Conservation (phyloP, 2,797 vertebrate species). For the Halcyon badia region DNA sequence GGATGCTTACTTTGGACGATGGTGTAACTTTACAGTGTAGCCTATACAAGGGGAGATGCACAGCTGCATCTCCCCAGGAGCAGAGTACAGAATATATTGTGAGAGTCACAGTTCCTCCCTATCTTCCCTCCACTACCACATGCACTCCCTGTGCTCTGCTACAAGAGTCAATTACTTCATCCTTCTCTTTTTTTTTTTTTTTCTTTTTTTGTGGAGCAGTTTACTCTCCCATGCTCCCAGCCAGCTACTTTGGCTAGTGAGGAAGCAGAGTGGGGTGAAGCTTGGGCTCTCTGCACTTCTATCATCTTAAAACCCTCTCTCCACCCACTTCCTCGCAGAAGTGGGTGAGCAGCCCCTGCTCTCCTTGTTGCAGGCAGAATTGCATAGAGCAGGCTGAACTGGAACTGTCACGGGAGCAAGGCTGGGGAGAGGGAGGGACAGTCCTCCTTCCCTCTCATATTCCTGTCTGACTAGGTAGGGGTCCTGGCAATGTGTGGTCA, state of each 20-base stretch:
- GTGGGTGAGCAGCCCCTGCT: slow-evolving; percentile 19
- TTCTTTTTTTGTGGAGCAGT: background rate
- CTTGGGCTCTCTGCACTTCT: slow-evolving; percentile 11
- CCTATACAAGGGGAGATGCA: slow-evolving; percentile 26
- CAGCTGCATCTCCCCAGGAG: slow-evolving; percentile 68
- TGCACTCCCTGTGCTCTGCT: slow-evolving; percentile 45
- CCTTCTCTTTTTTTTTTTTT: background rate
- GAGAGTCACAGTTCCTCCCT: slow-evolving; percentile 47
- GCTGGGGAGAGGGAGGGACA: background rate
- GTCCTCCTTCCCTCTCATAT: background rate
- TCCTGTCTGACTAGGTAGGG: background rate
- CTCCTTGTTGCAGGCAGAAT: background rate
- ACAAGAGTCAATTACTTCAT: slow-evolving; percentile 57
- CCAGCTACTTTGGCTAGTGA: slow-evolving; percentile 18
- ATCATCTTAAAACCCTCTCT: slow-evolving; percentile 10
- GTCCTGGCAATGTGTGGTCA: background rate
- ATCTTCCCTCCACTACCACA: slow-evolving; percentile 28
- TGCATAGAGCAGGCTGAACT: background rate
- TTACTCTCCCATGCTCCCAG: slow-evolving; percentile 65
- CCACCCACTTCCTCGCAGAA: slow-evolving; percentile 15
- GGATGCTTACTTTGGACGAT: slow-evolving; percentile 65
- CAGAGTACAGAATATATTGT: background rate
- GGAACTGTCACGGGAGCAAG: background rate
- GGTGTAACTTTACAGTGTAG: slow-evolving; percentile 31
- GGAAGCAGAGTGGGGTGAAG: background rate